Percentiles rank a stretch among this genome's conserved stretches.
phyloP scores from a whole-genome alignment of 1,140 invertebrate genomes.

The Drosophila persimilis region DNA sequence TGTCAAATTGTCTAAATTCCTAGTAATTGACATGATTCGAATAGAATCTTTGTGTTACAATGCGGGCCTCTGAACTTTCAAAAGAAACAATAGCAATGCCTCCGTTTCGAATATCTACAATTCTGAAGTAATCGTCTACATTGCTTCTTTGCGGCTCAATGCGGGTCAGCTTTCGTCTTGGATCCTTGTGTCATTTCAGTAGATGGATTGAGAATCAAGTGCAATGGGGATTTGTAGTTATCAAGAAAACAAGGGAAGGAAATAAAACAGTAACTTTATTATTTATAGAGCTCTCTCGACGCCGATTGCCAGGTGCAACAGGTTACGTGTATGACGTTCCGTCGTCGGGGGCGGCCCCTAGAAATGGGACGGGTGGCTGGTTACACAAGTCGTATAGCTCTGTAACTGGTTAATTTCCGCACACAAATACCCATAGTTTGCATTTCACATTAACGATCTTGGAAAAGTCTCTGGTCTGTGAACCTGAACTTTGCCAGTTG shows the following conservation, averaged over 20 bases:
- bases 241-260: not conserved
- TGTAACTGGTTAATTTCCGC: constrained; percentile 19
- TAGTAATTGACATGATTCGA: too few relatives aligned
- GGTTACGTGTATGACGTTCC: not conserved
- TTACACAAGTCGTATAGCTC: not conserved
- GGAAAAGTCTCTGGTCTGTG: not conserved
- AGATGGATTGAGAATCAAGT: too few relatives aligned
- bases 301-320: constrained; percentile 13
- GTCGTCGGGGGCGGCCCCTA: not conserved
- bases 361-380: not conserved
- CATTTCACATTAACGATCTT: not conserved
- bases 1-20: too few relatives aligned
- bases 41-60: too few relatives aligned
- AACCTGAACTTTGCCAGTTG: constrained; percentile 3
- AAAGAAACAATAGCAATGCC: too few relatives aligned
- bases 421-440: constrained; percentile 5
- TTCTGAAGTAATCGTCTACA: too few relatives aligned
- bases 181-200: too few relatives aligned
- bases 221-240: not conserved
- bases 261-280: constrained; percentile 23
- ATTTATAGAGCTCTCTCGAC: too few relatives aligned
- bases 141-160: too few relatives aligned
- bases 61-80: too few relatives aligned
- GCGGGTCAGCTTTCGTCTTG: too few relatives aligned
- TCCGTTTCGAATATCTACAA: too few relatives aligned